Percentiles rank a stretch among this genome's conserved stretches.
Conservation (phyloP, 2,888 invertebrate genomes). For the Thymelicus lineola region DNA sequence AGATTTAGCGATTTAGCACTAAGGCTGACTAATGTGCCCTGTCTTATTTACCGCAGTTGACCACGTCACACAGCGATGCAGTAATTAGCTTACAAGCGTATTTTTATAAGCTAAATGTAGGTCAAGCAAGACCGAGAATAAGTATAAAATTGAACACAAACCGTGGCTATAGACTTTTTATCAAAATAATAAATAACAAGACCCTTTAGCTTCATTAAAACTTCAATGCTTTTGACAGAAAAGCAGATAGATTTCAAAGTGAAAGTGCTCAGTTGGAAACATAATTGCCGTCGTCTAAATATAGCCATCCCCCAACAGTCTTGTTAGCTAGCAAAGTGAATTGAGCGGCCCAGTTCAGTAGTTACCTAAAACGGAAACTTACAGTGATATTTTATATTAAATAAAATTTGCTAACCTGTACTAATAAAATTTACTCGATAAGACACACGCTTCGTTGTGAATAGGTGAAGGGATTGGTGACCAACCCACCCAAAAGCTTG, state of each 20-base stretch:
- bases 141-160: neutral
- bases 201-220: slow-evolving; percentile 12
- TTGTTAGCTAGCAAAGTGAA: slow-evolving; percentile 6
- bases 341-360: neutral
- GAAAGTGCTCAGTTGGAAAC: slow-evolving; percentile 21
- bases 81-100: no score
- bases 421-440: no score
- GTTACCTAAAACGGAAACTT: neutral
- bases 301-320: slow-evolving; percentile 12
- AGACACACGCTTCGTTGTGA: no score
- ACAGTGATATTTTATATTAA: neutral
- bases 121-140: neutral
- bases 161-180: neutral
- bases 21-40: no score
- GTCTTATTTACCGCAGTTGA: no score
- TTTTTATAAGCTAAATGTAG: no score
- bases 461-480: no score
- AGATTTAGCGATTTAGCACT: no score
- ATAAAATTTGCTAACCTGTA: no score
- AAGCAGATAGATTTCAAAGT: slow-evolving; percentile 18
- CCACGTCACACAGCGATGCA: no score
- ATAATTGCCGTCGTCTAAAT: slow-evolving; percentile 33
- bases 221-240: slow-evolving; percentile 22
- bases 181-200: slow-evolving; percentile 14
- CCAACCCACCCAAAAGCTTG: no score